Evolutionary conservation across 1,140 invertebrate genomes (phyloP).

Genomic region (Polypedilum pembai): DNA sequence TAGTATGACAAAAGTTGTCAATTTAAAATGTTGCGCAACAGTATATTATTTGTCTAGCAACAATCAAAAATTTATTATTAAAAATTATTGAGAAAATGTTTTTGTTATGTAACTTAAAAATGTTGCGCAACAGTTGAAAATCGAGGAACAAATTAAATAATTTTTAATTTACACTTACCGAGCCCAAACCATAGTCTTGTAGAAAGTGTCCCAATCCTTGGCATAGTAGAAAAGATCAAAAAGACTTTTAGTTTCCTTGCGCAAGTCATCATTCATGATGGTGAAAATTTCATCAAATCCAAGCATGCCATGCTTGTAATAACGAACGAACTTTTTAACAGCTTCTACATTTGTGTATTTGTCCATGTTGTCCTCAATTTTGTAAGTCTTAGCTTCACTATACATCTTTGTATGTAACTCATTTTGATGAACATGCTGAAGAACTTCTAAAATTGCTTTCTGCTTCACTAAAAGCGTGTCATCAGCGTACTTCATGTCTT

Average conservation of each 20-base stretch:
- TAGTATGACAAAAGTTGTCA: too few relatives aligned
- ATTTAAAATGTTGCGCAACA: too few relatives aligned
- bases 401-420: conserved; percentile 37
- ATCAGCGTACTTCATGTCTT: conserved; percentile 43
- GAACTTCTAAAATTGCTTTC: conserved; percentile 53
- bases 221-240: conserved; percentile 36
- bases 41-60: too few relatives aligned
- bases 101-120: too few relatives aligned
- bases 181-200: conserved; percentile 47
- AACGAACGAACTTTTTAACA: not conserved
- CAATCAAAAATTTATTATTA: too few relatives aligned
- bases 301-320: conserved; percentile 37
- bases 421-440: conserved; percentile 53
- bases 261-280: conserved; percentile 35
- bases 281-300: conserved; percentile 40
- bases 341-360: conserved; percentile 8
- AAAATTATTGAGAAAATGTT: too few relatives aligned
- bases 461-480: conserved; percentile 50
- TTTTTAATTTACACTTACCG: conserved; percentile 31
- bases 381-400: conserved; percentile 36
- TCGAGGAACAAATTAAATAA: too few relatives aligned
- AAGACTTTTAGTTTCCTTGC: conserved; percentile 33
- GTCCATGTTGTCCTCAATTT: conserved; percentile 29
- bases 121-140: too few relatives aligned
- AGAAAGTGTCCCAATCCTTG: conserved; percentile 46